Evolutionary conservation across 92 coral and sea anemone genomes (phyloP).

Genomic region (Desmophyllum pertusum): DNA sequence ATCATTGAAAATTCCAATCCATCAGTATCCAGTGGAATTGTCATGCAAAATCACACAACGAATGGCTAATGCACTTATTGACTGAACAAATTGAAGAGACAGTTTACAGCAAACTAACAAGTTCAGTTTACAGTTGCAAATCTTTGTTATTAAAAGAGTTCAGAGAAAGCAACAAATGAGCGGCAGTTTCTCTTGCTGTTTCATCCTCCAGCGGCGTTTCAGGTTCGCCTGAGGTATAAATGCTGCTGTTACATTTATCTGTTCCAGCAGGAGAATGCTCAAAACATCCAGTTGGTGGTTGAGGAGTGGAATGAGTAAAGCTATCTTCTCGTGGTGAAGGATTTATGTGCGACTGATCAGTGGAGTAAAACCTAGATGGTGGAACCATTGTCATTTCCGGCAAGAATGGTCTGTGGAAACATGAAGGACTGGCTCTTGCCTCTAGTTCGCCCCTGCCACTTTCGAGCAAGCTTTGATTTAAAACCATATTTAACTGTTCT

Average conservation of each 20-base stretch:
- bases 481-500: constrained; percentile 52
- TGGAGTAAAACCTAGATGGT: constrained; percentile 25
- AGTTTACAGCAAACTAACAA: not conserved
- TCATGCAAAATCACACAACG: constrained; percentile 17
- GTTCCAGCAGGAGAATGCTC: constrained; percentile 12
- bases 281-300: constrained; percentile 15
- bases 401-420: not conserved
- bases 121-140: not conserved
- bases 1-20: not conserved
- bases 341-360: constrained; percentile 9
- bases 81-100: not conserved
- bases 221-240: constrained; percentile 15
- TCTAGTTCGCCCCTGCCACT: not conserved
- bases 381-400: constrained; percentile 24
- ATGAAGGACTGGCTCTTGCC: not conserved
- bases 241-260: constrained; percentile 19
- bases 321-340: constrained; percentile 31
- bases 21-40: not conserved
- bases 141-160: not conserved
- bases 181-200: constrained; percentile 22
- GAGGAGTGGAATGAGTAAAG: constrained; percentile 22
- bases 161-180: constrained; percentile 22
- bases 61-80: not conserved
- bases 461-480: constrained; percentile 49
- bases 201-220: constrained; percentile 23